Evolutionary conservation across 2,797 vertebrate genomes (phyloP), one percentile per base, ranked within the genome.

Genomic region (Microhierax caerulescens): DNA sequence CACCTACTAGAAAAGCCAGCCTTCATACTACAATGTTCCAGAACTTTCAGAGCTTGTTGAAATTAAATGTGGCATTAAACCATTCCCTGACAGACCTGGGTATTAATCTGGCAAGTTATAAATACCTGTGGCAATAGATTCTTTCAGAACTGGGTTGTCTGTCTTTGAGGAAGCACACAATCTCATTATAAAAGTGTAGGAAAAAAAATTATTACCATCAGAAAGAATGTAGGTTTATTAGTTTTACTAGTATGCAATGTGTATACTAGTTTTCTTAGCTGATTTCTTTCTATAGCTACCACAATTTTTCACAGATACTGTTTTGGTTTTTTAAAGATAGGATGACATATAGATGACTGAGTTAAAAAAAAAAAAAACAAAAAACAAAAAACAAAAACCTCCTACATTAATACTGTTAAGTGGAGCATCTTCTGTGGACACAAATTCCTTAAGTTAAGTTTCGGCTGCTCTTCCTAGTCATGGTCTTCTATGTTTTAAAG

Each of bases 271-370:
- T 86, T 72, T 89, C 32, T 68, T 54, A 47, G 19, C 24, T 28
- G 10, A 43, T 86, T 77, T 59, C 17, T 37, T 53, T 27, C 43
- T 9, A 5, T 11, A 10, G 17, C 3, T 69, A 16, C 3, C 37
- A n/a, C 3, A 34, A 57, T 28, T 54, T 90, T 57, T 69, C 57
- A 61, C 2, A 45, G 15, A 13, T 7, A 18, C 0, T 3, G 0
- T 14, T 69, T 21, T 14, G 18, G 3, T 28, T 56, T 67, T 64
- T 63, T 12, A 21, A 73, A 78, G 12, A 8, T 8, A 78, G 11
- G 10, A 9, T 13, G 7, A 5, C n/a, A 74, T 6, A 50, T 2
- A 28, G 9, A 0, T 11, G 47, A 69, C 14, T 2, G 6, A 47
- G 3, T 4, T 11, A 37, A 37, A 37, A 37, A 39, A 2, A 37